Evolutionary conservation across 1,140 invertebrate genomes (phyloP), one percentile per base, ranked within the genome.

Genomic region (Phthorimaea operculella): DNA sequence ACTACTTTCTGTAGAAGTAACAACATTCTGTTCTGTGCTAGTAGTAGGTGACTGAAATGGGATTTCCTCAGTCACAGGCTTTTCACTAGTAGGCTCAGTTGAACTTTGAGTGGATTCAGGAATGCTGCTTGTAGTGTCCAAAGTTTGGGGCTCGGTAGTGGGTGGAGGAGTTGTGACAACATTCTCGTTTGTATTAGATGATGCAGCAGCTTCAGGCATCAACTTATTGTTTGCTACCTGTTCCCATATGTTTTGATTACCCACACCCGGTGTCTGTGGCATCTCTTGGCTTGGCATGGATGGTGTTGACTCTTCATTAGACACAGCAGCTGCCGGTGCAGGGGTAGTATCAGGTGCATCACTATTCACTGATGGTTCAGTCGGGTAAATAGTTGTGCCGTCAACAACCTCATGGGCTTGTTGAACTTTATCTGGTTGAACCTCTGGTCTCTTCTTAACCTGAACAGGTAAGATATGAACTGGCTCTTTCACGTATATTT

Each of bases 331-430:
- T 28, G 52, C 17, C 6, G 39, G 39, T 33, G 65, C 62, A 51
- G 64, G 61, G 16, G 56, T 54, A 51, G 51, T 47, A 59, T 66
- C 58, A 18, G 45, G 14, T 55, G 51, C 10, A 18, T 18, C 16
- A 48, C 16, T 45, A 28, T 8, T 53, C 15, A 21, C 42, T 51
- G 60, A 52, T 55, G 65, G 45, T 61, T 68, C 74, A 14, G 67
- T 72, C 15, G 75, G 68, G 54, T 78, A 82, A 52, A 86, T 76
- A 16, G 83, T 86, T 21, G 83, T 85, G 0, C 82, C 83, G 59
- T 86, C 82, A 63, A 86, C 57, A 3, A 86, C 74, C 68, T 79
- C 79, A 77, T 83, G 79, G 12, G 79, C 47, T 57, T 76, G 70
- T 54, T 77, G 70, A n/a, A 84, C 79, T 59, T 74, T 86, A 55